Percentiles rank a stretch among this genome's conserved stretches.
phyloP scores from a whole-genome alignment of 2,888 invertebrate species.

The Nebria salina region DNA sequence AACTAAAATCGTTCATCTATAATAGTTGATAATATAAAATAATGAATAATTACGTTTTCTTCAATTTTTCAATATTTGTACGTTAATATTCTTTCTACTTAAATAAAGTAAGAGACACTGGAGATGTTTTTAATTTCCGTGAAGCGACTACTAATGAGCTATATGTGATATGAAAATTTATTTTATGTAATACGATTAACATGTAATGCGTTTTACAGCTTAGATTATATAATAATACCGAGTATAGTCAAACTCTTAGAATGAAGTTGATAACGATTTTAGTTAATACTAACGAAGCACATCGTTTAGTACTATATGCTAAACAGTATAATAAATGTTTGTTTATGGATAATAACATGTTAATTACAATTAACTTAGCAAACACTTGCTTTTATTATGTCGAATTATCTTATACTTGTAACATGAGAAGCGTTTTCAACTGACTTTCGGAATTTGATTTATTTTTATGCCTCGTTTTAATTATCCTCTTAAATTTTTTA shows the following conservation, averaged over 20 bases:
- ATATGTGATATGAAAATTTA: too few species aligned
- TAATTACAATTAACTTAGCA: conserved; percentile 1
- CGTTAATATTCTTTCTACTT: too few species aligned
- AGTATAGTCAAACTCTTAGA: neutral
- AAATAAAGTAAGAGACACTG: too few species aligned
- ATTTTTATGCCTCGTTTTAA: neutral
- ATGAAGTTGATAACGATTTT: conserved; percentile 1
- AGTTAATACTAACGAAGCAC: neutral
- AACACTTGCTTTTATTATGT: neutral
- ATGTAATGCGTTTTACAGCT: too few species aligned
- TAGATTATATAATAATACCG: neutral
- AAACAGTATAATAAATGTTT: neutral
- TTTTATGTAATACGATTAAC: too few species aligned
- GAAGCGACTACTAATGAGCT: too few species aligned
- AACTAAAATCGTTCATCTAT: too few species aligned
- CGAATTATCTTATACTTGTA: neutral
- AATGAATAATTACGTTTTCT: too few species aligned
- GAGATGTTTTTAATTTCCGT: too few species aligned
- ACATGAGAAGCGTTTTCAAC: neutral
- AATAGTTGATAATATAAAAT: too few species aligned
- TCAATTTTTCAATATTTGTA: too few species aligned
- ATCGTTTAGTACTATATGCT: neutral
- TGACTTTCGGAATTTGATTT: neutral
- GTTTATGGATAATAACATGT: neutral
- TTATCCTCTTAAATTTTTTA: neutral